Evolutionary conservation across 2,113 vertebrate genomes (phyloP).

Genomic region (Gambusia affinis): DNA sequence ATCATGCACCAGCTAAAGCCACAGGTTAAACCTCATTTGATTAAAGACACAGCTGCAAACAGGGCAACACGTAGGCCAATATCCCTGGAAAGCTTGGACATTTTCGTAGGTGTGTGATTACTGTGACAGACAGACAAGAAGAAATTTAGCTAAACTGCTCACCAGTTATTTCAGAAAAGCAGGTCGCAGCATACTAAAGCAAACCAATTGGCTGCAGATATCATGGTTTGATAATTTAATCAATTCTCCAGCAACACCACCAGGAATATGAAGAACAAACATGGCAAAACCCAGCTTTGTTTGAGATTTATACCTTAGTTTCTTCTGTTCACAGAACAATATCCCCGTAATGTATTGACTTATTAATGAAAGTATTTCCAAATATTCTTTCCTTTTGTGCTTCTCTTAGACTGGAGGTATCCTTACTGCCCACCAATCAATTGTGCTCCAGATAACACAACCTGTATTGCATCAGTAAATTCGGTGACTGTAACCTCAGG

Average conservation of each 20-base stretch:
- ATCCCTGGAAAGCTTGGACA: not conserved
- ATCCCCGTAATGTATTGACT: not conserved
- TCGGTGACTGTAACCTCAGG: not conserved
- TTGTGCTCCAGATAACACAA: not conserved
- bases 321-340: not conserved
- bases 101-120: not conserved
- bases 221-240: not conserved
- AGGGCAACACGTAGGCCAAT: not conserved
- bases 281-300: not conserved
- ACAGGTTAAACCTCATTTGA: not conserved
- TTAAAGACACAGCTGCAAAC: not conserved
- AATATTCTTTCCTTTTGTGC: not conserved
- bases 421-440: not conserved
- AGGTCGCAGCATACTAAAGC: not conserved
- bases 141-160: not conserved
- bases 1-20: constrained; percentile 1
- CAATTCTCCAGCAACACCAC: not conserved
- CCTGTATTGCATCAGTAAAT: not conserved
- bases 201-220: not conserved
- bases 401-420: not conserved
- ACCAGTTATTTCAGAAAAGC: not conserved
- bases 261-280: not conserved
- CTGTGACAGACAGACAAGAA: not conserved
- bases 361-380: not conserved
- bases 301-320: not conserved